A percentile compares a stretch with the other conserved stretches of the same genome.
Conservation (phyloP, 1,140 invertebrate species). For the Cataglyphis hispanica region DNA sequence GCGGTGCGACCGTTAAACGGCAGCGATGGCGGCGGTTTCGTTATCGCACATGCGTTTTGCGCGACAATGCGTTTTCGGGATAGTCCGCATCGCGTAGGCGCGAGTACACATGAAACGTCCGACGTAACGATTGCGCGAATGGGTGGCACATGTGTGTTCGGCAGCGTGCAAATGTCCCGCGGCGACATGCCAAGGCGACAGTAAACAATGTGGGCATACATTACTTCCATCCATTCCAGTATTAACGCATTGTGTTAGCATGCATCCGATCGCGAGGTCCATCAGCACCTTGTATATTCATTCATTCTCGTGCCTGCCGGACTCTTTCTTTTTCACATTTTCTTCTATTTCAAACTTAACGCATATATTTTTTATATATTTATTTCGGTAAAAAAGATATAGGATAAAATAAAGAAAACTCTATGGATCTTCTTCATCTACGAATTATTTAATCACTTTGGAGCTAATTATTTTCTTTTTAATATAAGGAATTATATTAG, state of each 20-base stretch:
- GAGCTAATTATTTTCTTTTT: not conserved
- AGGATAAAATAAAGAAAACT: not conserved
- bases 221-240: conserved; percentile 73
- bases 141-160: conserved; percentile 68
- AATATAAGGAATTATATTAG: not conserved
- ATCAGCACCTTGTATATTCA: conserved; percentile 7
- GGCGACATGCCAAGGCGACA: conserved; percentile 76
- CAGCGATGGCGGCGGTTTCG: not conserved
- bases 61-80: conserved; percentile 38
- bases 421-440: not conserved
- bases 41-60: conserved; percentile 28
- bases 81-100: conserved; percentile 35
- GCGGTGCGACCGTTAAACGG: conserved; percentile 19
- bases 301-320: not conserved
- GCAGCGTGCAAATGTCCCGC: conserved; percentile 65
- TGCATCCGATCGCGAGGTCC: conserved; percentile 34
- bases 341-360: conserved; percentile 31
- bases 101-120: conserved; percentile 11
- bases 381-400: not conserved
- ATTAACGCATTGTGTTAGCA: conserved; percentile 71
- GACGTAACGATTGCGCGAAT: not conserved
- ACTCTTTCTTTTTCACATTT: not conserved
- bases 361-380: not conserved
- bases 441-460: not conserved
- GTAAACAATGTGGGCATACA: conserved; percentile 80